Conservation (phyloP, 37 sponge, comb jelly and placozoan species). For the Diacarnus erythraeanus region DNA sequence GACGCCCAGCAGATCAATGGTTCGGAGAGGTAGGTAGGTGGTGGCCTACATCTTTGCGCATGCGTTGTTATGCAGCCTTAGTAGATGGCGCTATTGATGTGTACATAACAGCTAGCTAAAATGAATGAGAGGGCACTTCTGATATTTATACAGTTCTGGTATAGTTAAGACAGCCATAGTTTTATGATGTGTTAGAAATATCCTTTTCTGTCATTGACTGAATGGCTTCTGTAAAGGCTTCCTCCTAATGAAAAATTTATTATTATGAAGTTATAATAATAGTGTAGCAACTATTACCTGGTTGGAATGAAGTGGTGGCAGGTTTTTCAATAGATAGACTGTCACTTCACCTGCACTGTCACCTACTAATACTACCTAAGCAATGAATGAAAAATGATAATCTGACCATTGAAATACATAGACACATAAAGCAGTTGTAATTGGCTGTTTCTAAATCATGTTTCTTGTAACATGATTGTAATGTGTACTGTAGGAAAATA, state of each 20-base stretch:
- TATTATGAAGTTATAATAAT: too few relatives aligned
- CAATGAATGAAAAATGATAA: background rate
- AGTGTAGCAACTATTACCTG: constrained; percentile 29
- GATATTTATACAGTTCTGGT: too few relatives aligned
- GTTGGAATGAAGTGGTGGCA: constrained; percentile 33
- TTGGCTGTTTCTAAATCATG: background rate
- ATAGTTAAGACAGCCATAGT: too few relatives aligned
- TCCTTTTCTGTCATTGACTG: background rate
- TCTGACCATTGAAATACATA: background rate
- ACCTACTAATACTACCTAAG: constrained; percentile 89
- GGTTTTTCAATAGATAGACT: constrained; percentile 81
- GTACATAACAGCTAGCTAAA: too few relatives aligned
- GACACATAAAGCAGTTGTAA: background rate
- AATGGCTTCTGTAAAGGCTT: background rate
- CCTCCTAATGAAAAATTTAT: background rate
- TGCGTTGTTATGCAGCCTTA: too few relatives aligned
- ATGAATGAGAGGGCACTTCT: too few relatives aligned
- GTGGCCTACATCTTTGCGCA: too few relatives aligned
- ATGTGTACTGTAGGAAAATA: too few relatives aligned
- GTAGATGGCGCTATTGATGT: too few relatives aligned
- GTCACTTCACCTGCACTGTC: constrained; percentile 77
- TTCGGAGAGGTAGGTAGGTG: too few relatives aligned
- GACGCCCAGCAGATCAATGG: too few relatives aligned
- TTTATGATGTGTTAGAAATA: too few relatives aligned
- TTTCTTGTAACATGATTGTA: background rate